These are phyloP conservation scores for Marronus borbonicus DNA, from an alignment of 2,888 invertebrate species.

Conservation along the genomic window DNA sequence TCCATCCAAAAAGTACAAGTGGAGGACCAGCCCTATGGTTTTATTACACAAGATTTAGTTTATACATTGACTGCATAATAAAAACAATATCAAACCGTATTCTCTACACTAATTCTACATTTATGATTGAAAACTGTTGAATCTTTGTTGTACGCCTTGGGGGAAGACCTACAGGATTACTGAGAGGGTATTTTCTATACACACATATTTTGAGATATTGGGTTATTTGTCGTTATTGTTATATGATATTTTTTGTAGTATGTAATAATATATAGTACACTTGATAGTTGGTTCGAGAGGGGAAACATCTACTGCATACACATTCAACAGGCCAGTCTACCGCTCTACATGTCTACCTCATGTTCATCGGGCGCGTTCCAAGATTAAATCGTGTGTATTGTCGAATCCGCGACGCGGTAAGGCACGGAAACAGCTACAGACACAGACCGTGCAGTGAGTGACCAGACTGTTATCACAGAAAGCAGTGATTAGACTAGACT, in stretches of 20 bases:
- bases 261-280: constrained; percentile 46
- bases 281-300: constrained; percentile 44
- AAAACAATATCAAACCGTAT: no score
- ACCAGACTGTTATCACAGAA: constrained; percentile 70
- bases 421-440: constrained; percentile 69
- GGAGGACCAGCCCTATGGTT: no score
- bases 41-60: no score
- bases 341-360: constrained; percentile 58
- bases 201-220: background rate
- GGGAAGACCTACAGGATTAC: background rate
- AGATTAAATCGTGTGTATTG: constrained; percentile 57
- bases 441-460: constrained; percentile 70
- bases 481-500: constrained; percentile 68
- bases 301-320: constrained; percentile 63
- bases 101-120: background rate
- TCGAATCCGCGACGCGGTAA: constrained; percentile 64
- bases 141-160: background rate
- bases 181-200: constrained; percentile 22
- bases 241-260: constrained; percentile 47
- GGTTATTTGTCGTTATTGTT: constrained; percentile 51
- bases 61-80: no score
- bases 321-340: constrained; percentile 66
- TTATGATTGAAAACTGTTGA: constrained; percentile 8
- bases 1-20: no score
- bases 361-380: constrained; percentile 55